Evolutionary conservation across 2,797 vertebrate genomes (phyloP), one percentile per base, ranked within the genome.

Genomic region (Sorex maritimensis): DNA sequence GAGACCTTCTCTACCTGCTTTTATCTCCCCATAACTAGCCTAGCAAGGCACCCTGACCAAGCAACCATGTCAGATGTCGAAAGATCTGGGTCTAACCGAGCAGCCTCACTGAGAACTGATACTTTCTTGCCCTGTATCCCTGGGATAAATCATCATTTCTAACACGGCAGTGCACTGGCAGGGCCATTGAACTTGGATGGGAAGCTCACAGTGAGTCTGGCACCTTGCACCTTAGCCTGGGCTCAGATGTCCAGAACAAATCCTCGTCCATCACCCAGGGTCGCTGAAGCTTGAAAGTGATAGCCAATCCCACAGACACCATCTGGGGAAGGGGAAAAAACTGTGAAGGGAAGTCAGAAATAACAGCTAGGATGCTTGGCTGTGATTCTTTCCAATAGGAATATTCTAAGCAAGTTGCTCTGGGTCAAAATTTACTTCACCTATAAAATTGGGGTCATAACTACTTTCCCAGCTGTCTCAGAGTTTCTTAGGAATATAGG

Each of bases 201-300:
- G 46, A 77, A 81, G 3, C 38, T 41, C 58, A 81, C 11, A 68
- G 44, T 19, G 44, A 81, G 78, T 72, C 80, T 86, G 83, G 73
- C 81, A 92, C 82, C 41, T 82, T 78, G 41, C 0, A 44, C 34
- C 61, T 72, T 52, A 68, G 65, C 77, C 68, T 52, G 38, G 44
- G 26, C 81, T 93, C 77, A 77, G 71, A 88, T 81, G 81, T 83
- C 86, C 92, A 90, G 26, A 93, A 58, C 73, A 90, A 75, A 92
- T 83, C 46, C 73, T 82, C 4, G 0, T 87, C 67, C 92, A 89
- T 95, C 96, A 92, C 41, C 38, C 65, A 83, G 81, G 87, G 86
- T 91, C 92, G 93, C 26, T 77, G 95, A 95, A 94, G 95, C 93
- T 81, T 95, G 88, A 91, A 96, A 84, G 71, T 93, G 84, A 95